phyloP scores from a whole-genome alignment of 2,888 invertebrate species.

The Troglohyphantes excavatus region DNA sequence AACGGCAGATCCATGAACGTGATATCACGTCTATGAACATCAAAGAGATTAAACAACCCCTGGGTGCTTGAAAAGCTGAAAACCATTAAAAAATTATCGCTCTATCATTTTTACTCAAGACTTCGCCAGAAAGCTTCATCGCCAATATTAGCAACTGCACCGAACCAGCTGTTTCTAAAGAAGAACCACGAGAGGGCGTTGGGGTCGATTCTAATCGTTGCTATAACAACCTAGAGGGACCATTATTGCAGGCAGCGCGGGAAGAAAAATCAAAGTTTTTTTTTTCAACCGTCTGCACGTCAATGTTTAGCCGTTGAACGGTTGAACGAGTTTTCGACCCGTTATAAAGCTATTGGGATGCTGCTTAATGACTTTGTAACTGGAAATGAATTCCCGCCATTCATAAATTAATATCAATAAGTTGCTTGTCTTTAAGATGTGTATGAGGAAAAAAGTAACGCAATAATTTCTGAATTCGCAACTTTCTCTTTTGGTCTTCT shows the following conservation, averaged over 20 bases:
- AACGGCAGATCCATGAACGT: too few relatives aligned
- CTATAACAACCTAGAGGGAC: constrained; percentile 52
- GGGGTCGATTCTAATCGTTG: constrained; percentile 31
- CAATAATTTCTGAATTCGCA: too few relatives aligned
- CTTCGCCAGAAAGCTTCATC: background rate
- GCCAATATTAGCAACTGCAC: constrained; percentile 46
- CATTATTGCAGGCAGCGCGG: constrained; percentile 13
- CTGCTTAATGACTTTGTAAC: background rate
- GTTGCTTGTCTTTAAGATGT: too few relatives aligned
- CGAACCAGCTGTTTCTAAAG: constrained; percentile 33
- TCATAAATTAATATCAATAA: background rate
- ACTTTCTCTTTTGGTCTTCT: too few relatives aligned
- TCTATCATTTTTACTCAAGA: too few relatives aligned
- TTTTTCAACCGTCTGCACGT: constrained; percentile 1
- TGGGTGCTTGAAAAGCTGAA: too few relatives aligned
- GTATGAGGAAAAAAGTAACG: too few relatives aligned
- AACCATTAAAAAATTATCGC: too few relatives aligned
- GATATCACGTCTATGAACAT: too few relatives aligned
- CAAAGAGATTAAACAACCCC: too few relatives aligned
- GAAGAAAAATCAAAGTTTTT: constrained; percentile 26
- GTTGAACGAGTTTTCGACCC: constrained; percentile 36
- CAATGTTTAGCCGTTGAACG: constrained; percentile 11
- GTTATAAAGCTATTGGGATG: constrained; percentile 20
- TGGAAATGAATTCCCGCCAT: background rate
- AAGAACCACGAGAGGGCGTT: constrained; percentile 44